Percentiles rank a stretch among this genome's conserved stretches.
phyloP scores from a whole-genome alignment of 2,113 vertebrate genomes.

The Vicugna pacos region DNA sequence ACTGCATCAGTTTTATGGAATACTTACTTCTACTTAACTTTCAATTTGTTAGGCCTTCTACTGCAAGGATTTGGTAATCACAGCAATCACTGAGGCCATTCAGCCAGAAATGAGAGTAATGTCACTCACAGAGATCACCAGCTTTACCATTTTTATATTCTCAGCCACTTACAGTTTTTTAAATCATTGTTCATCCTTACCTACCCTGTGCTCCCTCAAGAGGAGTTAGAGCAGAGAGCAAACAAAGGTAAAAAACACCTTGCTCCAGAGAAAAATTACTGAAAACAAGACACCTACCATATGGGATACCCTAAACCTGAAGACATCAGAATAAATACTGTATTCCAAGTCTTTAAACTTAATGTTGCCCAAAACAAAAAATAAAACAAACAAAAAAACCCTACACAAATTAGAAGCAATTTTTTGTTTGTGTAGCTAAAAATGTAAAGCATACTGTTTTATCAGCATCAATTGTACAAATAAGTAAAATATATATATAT shows the following conservation, averaged over 20 bases:
- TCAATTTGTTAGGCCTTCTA: not conserved
- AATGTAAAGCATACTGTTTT: not conserved
- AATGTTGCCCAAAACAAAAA: not conserved
- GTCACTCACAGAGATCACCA: not conserved
- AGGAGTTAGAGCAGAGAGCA: not conserved
- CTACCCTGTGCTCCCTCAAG: not conserved
- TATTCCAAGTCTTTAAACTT: not conserved
- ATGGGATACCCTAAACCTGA: not conserved
- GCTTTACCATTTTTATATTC: not conserved
- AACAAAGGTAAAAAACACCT: constrained; percentile 3
- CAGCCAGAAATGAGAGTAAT: not conserved
- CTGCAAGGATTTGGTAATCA: not conserved
- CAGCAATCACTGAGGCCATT: not conserved
- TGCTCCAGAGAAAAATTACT: not conserved
- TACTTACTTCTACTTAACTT: not conserved
- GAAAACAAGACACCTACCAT: not conserved
- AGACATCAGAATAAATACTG: not conserved
- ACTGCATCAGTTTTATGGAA: not conserved
- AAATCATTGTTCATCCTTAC: not conserved
- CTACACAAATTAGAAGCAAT: not conserved
- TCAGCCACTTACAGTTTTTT: not conserved
- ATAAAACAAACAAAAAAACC: too few species aligned
- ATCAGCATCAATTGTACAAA: constrained; percentile 14
- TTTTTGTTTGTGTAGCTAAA: not conserved
- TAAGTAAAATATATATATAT: not conserved